Conservation (phyloP, 1,140 invertebrate genomes). For the Megathymus violae region DNA sequence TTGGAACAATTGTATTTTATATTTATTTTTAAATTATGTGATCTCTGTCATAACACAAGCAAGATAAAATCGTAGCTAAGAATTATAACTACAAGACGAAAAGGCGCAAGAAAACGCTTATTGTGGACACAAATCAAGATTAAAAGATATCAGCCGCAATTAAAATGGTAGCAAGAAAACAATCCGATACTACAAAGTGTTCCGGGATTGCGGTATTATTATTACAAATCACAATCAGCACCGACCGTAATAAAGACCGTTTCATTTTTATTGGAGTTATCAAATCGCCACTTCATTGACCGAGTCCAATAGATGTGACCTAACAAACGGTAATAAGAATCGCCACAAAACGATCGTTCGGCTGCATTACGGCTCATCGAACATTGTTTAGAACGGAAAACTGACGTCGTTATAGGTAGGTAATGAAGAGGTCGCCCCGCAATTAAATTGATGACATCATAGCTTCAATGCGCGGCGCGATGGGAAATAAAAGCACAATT, state of each 20-base stretch:
- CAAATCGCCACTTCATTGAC: background rate
- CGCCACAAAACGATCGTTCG: background rate
- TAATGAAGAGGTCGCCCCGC: slow-evolving; percentile 68
- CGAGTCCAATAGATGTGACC: background rate
- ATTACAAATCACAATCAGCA: background rate
- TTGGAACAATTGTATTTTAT: background rate
- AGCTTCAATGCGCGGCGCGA: slow-evolving; percentile 53
- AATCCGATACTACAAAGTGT: background rate
- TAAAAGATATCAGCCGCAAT: background rate
- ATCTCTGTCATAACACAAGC: background rate
- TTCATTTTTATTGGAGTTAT: slow-evolving; percentile 18
- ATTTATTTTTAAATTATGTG: background rate
- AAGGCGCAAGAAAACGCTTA: background rate
- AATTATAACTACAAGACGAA: background rate
- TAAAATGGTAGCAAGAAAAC: background rate
- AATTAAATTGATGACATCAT: slow-evolving; percentile 80
- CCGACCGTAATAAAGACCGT: background rate
- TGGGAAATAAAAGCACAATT: slow-evolving; percentile 74
- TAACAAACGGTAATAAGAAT: slow-evolving; percentile 1
- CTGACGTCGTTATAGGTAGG: slow-evolving; percentile 51
- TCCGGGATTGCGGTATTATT: background rate
- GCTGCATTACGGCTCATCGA: slow-evolving; percentile 1
- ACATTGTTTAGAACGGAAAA: no score
- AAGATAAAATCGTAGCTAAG: background rate
- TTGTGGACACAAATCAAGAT: background rate